Percentiles rank a stretch among this genome's conserved stretches.
phyloP scores from a whole-genome alignment of 2,113 vertebrate species.

The Heliornis fulica region DNA sequence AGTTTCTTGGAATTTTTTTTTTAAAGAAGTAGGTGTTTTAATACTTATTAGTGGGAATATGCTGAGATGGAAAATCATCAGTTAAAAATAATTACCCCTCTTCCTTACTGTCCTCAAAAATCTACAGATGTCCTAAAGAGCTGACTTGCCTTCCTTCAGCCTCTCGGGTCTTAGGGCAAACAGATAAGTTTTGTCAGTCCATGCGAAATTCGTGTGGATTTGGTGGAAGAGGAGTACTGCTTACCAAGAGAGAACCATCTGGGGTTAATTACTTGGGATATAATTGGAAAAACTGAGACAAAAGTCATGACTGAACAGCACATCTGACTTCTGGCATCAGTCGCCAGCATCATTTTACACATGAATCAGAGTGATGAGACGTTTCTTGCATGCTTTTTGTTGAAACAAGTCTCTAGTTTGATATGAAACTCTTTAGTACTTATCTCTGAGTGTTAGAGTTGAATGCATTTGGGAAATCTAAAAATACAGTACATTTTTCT shows the following conservation, averaged over 20 bases:
- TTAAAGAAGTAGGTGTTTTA: background rate
- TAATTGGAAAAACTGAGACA: background rate
- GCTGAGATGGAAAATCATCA: background rate
- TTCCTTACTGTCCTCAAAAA: background rate
- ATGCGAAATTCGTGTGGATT: background rate
- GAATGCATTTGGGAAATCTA: background rate
- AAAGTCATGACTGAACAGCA: background rate
- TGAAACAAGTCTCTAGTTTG: background rate
- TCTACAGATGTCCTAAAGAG: background rate
- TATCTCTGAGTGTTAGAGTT: background rate
- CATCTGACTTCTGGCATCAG: background rate
- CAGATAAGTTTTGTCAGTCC: background rate
- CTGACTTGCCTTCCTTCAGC: background rate
- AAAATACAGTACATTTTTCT: background rate
- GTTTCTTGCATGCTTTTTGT: background rate
- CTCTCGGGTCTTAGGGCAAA: background rate
- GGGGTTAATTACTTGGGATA: background rate
- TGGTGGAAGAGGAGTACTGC: background rate
- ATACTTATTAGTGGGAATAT: background rate
- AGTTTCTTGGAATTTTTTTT: background rate
- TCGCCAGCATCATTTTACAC: background rate
- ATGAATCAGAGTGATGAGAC: background rate
- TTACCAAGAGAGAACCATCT: background rate
- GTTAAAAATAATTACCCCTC: background rate
- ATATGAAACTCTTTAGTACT: background rate